Conservation (phyloP, 2,113 vertebrate genomes). For the Arvicanthis niloticus region DNA sequence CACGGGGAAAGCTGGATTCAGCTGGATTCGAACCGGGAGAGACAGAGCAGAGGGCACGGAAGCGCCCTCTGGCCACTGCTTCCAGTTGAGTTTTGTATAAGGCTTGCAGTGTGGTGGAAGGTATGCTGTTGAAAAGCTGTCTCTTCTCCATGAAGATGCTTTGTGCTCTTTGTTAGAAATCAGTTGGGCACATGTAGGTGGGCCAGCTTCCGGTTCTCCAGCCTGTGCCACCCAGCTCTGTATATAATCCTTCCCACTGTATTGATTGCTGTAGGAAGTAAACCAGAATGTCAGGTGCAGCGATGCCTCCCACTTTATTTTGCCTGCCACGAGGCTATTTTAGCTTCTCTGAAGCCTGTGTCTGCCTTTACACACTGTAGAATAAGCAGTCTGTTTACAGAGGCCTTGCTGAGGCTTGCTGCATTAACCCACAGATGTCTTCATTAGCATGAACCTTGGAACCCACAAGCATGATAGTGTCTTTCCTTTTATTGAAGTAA, state of each 20-base stretch:
- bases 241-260: not conserved
- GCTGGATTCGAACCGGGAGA: too few relatives aligned
- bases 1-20: too few relatives aligned
- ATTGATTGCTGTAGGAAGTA: not conserved
- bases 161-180: slow-evolving; percentile 15
- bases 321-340: not conserved
- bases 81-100: not conserved
- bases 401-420: not conserved
- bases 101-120: too few relatives aligned
- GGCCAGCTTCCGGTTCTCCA: not conserved
- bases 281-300: not conserved
- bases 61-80: too few relatives aligned
- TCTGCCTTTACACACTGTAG: not conserved
- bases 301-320: slow-evolving; percentile 6
- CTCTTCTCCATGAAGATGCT: not conserved
- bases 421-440: not conserved
- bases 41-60: too few relatives aligned
- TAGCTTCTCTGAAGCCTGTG: not conserved
- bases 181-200: not conserved
- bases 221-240: not conserved
- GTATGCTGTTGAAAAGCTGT: not conserved
- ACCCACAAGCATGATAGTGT: not conserved
- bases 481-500: not conserved
- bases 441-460: not conserved
- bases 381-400: slow-evolving; percentile 14